Conservation (phyloP, 2,888 invertebrate species). For the Cactoblastis cactorum region DNA sequence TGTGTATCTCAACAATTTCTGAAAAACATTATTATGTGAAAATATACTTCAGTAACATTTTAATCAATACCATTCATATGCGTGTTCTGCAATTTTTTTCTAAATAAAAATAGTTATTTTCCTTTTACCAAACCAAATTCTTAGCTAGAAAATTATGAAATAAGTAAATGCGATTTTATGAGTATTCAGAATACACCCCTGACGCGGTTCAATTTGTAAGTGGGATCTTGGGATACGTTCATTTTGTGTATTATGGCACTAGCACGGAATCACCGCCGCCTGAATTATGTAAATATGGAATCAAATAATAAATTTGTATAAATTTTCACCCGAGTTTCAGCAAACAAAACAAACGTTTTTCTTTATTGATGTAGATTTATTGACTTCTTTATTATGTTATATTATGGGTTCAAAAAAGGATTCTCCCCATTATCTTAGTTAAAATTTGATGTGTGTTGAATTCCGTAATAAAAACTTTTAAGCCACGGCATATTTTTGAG, state of each 20-base stretch:
- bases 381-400: neutral
- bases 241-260: slow-evolving; percentile 72
- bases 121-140: no score
- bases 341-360: slow-evolving; percentile 2
- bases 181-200: slow-evolving; percentile 52
- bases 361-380: neutral
- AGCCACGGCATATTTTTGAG: no score
- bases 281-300: slow-evolving; percentile 74
- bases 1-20: no score
- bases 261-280: slow-evolving; percentile 56
- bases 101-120: no score
- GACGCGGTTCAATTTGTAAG: slow-evolving; percentile 69
- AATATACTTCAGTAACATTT: no score
- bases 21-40: no score
- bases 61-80: no score
- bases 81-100: no score
- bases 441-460: no score
- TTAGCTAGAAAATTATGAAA: neutral
- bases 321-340: slow-evolving; percentile 22
- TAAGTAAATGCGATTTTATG: neutral
- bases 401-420: neutral
- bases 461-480: no score
- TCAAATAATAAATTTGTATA: slow-evolving; percentile 47
- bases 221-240: slow-evolving; percentile 78
- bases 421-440: no score